A percentile compares a stretch with the other conserved stretches of the same genome.
Evolutionary conservation across 2,797 vertebrate species (phyloP).

Genomic region (Cyclura pinguis): DNA sequence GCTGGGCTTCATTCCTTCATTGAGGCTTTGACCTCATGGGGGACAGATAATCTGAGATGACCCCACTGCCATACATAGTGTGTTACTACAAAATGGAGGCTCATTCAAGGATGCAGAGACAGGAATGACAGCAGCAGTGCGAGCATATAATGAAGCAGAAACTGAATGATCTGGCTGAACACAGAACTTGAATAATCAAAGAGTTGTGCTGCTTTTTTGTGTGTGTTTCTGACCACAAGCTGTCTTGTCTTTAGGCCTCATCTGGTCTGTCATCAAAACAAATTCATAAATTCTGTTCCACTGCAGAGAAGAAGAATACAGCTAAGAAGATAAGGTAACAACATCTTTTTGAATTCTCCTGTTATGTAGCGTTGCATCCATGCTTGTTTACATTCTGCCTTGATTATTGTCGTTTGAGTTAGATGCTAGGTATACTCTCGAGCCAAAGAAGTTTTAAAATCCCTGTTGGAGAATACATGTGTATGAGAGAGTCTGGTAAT

Average conservation of each 20-base stretch:
- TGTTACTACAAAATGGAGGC: not conserved
- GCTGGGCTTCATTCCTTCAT: not conserved
- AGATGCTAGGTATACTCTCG: conserved; percentile 58
- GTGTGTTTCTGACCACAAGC: conserved; percentile 25
- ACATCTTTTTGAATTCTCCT: conserved; percentile 19
- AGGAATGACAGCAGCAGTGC: not conserved
- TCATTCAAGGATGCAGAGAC: not conserved
- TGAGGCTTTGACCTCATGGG: not conserved
- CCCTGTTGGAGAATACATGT: conserved; percentile 11
- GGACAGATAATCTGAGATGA: not conserved
- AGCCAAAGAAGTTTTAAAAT: conserved; percentile 46
- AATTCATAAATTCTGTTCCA: not conserved
- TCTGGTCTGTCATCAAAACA: conserved; percentile 6
- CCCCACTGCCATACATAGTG: not conserved
- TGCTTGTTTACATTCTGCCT: conserved; percentile 19
- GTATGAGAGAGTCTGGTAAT: conserved; percentile 48
- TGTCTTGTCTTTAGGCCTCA: not conserved
- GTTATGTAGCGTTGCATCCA: conserved; percentile 57
- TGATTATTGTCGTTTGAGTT: conserved; percentile 53
- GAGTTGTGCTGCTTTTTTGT: conserved; percentile 13
- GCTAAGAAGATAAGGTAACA: not conserved
- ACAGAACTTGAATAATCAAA: not conserved
- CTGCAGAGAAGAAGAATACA: not conserved
- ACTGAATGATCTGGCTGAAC: not conserved
- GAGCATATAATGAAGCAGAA: not conserved